phyloP scores from a whole-genome alignment of 2,797 vertebrate genomes.

The Lateolabrax maculatus region DNA sequence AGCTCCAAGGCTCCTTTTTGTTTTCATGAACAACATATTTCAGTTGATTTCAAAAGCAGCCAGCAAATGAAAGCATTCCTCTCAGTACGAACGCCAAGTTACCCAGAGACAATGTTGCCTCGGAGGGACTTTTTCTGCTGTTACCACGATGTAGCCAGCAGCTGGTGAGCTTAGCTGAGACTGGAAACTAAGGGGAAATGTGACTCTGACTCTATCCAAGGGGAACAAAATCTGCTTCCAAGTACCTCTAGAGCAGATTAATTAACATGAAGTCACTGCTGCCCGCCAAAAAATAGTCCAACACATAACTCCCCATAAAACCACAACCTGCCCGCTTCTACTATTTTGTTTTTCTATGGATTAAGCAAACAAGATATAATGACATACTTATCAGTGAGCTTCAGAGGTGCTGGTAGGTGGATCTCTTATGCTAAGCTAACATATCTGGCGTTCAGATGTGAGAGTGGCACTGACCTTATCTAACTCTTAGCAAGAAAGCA shows the following conservation, averaged over 20 bases:
- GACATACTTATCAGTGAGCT: not conserved
- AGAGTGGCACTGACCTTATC: not conserved
- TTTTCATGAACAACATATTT: constrained; percentile 1
- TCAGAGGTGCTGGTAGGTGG: not conserved
- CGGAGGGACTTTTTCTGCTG: not conserved
- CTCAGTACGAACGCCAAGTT: not conserved
- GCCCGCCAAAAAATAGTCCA: not conserved
- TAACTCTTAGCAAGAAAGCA: not conserved
- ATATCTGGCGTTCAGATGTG: not conserved
- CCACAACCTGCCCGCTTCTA: too few relatives aligned
- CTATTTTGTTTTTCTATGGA: not conserved
- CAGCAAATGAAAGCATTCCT: not conserved
- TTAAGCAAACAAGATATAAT: constrained; percentile 2
- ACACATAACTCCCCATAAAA: not conserved
- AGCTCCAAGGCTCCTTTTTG: constrained; percentile 5
- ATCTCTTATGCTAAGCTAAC: not conserved
- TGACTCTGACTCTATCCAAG: not conserved
- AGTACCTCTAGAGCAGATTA: not conserved
- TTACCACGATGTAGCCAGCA: not conserved
- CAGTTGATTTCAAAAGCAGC: not conserved
- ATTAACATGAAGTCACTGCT: not conserved
- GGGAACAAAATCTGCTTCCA: not conserved
- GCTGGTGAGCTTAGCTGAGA: not conserved
- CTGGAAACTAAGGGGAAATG: not conserved
- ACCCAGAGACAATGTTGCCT: not conserved